phyloP scores from a whole-genome alignment of 2,888 invertebrate genomes.

The Ypsolopha scabrella region DNA sequence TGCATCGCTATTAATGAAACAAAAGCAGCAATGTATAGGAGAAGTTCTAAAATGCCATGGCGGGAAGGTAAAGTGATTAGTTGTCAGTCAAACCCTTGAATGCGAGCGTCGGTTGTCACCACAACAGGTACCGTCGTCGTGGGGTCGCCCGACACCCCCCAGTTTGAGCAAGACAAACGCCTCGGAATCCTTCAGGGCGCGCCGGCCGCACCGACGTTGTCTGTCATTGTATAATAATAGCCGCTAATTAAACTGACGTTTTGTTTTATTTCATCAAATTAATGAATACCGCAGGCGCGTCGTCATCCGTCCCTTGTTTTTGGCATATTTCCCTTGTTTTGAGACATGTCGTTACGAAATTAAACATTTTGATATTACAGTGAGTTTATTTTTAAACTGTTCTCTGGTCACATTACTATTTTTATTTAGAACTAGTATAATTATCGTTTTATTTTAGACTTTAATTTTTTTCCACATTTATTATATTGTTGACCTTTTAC shows the following conservation, averaged over 20 bases:
- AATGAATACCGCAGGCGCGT: conserved; percentile 8
- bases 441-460: not conserved
- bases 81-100: conserved; percentile 49
- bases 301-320: not conserved
- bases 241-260: conserved; percentile 50
- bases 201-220: conserved; percentile 19
- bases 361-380: not conserved
- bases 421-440: not conserved
- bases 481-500: too few relatives aligned
- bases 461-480: too few relatives aligned
- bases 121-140: conserved; percentile 3
- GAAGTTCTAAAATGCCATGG: not conserved
- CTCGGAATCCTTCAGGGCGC: conserved; percentile 13
- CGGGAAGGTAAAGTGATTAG: conserved; percentile 22
- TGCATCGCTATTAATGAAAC: not conserved
- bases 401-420: not conserved
- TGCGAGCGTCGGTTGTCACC: conserved; percentile 8
- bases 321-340: not conserved
- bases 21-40: not conserved
- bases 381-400: not conserved
- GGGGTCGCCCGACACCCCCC: conserved; percentile 13
- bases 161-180: conserved; percentile 30
- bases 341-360: not conserved
- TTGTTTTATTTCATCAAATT: conserved; percentile 44
- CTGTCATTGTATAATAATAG: conserved; percentile 46